Percentiles rank a stretch among this genome's conserved stretches.
phyloP scores from a whole-genome alignment of 2,888 invertebrate genomes.

The Dermolepida albohirtum region DNA sequence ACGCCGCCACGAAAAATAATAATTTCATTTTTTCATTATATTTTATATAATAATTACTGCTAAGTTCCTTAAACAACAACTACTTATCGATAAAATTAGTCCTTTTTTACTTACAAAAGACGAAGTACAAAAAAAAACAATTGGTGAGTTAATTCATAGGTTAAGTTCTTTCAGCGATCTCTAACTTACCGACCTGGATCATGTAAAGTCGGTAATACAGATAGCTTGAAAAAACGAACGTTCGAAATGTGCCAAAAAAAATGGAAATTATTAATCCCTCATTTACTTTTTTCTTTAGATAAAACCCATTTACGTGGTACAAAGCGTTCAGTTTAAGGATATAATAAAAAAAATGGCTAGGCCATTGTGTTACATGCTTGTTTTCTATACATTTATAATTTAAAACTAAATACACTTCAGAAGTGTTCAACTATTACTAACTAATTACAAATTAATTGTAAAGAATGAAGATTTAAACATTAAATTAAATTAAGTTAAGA shows the following conservation, averaged over 20 bases:
- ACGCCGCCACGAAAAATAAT: neutral
- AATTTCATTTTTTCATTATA: neutral
- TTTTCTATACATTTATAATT: constrained; percentile 45
- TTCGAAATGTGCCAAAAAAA: constrained; percentile 51
- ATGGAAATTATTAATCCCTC: constrained; percentile 5
- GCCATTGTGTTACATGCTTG: constrained; percentile 57
- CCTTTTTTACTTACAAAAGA: no score
- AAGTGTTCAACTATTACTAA: constrained; percentile 61
- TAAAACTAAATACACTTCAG: constrained; percentile 57
- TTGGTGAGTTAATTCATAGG: neutral
- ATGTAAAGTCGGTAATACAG: constrained; percentile 22
- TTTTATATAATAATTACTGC: neutral
- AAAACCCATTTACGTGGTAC: constrained; percentile 44
- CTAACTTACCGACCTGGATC: constrained; percentile 15
- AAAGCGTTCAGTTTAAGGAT: constrained; percentile 52
- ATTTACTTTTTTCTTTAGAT: constrained; percentile 8
- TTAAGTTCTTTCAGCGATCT: constrained; percentile 10
- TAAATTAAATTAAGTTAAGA: neutral
- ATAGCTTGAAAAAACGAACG: neutral
- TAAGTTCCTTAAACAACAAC: constrained; percentile 2
- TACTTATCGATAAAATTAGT: no score
- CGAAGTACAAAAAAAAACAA: constrained; percentile 9
- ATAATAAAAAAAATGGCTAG: constrained; percentile 56
- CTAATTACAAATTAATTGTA: constrained; percentile 16
- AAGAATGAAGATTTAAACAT: constrained; percentile 37